Evolutionary conservation across 2,113 vertebrate genomes (phyloP), one percentile per base, ranked within the genome.

Genomic region (Paralichthys olivaceus): DNA sequence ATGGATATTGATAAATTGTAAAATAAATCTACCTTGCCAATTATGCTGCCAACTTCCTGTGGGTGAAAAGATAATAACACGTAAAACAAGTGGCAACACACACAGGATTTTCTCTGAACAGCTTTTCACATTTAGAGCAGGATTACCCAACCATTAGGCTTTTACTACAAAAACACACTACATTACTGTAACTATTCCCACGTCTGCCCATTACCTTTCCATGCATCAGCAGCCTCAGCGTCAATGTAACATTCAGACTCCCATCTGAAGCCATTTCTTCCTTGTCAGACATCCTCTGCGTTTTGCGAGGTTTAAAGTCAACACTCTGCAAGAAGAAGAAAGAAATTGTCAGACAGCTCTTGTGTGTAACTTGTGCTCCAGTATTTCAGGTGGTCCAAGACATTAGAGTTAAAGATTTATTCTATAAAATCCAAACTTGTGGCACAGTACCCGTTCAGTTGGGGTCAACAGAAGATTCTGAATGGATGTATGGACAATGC

Each of bases 21-120:
- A 77, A 84, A 76, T 61, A 51, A 72, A 89, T 87, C 77, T 91
- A 97, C 96, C 96, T 97, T 97, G 75, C 96, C 96, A 69, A 97
- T 97, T 85, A 97, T 97, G 91, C 96, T 97, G 87, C 96, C 96
- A 60, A 97, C 96, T 92, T 97, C 96, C 96, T 97, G 91, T 62
- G 80, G 93, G 28, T 84, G 78, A 88, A 90, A 80, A 90, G 23
- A 90, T 69, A 89, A 65, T 26, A 89, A 70, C 1, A 2, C 1
- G 47, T 80, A 11, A 84, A n/a, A 54, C 22, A 60, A 70, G 12
- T 40, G 26, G 51, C 72, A 73, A 9, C 17, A 23, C 32, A 23
- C 32, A 66, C 20, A 59, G 23, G 25, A 54, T 76, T 54, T 54
- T 64, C 37, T 51, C 22, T 6, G 5, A 1, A 45, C 1, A 56